Base-by-base conservation (phyloP, 2,113 vertebrate genomes). In the Spheniscus mendiculus region DNA sequence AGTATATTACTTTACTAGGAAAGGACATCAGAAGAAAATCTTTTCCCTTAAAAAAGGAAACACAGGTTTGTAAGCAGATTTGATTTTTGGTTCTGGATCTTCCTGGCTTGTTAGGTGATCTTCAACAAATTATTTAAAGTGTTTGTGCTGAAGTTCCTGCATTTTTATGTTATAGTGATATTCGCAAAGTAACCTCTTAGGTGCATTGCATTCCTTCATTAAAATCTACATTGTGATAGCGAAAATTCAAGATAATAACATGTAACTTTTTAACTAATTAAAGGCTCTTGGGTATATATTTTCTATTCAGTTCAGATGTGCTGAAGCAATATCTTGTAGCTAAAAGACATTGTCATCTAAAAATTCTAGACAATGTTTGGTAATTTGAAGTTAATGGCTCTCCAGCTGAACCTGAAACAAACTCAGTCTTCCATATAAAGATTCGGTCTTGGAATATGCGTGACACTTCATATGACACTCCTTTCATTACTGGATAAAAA, bases 181-280 rank as follows among this genome's bases (percentile, higher is more conserved):
- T 38, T 69, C n/a, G 19, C 9, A 77, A 73, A 83, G 15, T 58
- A 80, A 56, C 4, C 4, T 44, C 23, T 49, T 23, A 44, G 12
- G 29, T 76, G 9, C 8, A 23, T 40, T 73, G 10, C 4, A 25
- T 0, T 0, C 6, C 14, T 95, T 61, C 5, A 15, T 87, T 74
- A 63, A 89, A 81, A 58, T 83, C 19, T 61, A 29, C 19, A 32
- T n/a, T 53, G 8, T 44, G 11, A 72, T 8, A 83, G 9, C 0
- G 4, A 80, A 61, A 79, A 69, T 47, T 79, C 16, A 67, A 47
- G 19, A 69, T n/a, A 74, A 79, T 30, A 79, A 11, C 10, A 11
- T n/a, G 11, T 4, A 47, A 49, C 49, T 69, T 90, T 87, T 45
- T 77, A 71, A 50, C n/a, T 12, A 73, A 42, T 55, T 19, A 66